These are phyloP conservation scores for Ectobius pallidus DNA, from an alignment of 2,888 invertebrate genomes.

Conservation along the genomic window DNA sequence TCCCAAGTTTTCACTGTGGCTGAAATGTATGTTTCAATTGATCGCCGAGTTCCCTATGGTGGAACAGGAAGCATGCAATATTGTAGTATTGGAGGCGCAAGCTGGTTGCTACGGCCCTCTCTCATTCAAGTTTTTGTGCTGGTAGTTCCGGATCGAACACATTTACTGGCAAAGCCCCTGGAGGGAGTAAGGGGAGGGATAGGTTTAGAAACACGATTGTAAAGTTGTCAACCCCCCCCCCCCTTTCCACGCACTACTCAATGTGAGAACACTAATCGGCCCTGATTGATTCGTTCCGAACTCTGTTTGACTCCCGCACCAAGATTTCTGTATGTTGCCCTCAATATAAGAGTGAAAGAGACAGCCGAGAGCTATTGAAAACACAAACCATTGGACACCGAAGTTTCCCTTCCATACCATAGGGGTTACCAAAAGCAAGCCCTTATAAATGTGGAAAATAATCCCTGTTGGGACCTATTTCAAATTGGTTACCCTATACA, in stretches of 20 bases:
- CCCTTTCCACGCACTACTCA: slow-evolving; percentile 5
- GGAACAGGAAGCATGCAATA: no score
- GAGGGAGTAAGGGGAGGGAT: background rate
- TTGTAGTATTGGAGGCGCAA: no score
- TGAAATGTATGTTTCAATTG: no score
- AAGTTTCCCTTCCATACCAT: background rate
- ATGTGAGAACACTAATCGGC: slow-evolving; percentile 34
- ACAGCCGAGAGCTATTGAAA: background rate
- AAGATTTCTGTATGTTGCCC: slow-evolving; percentile 14
- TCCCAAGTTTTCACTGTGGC: no score
- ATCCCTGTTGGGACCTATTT: no score
- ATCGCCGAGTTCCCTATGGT: no score
- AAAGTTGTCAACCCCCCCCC: slow-evolving; percentile 22
- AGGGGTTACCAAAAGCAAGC: background rate
- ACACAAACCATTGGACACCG: slow-evolving; percentile 12
- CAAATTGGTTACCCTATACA: no score
- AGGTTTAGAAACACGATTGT: slow-evolving; percentile 15
- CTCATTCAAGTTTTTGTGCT: background rate
- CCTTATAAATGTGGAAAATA: no score
- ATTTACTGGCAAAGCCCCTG: background rate
- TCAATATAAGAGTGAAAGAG: background rate
- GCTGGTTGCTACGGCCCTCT: background rate
- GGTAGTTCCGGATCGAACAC: background rate
- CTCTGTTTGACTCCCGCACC: slow-evolving; percentile 24
- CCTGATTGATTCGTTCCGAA: slow-evolving; percentile 37